These are phyloP conservation scores for Zoanthus solanderi DNA, from an alignment of 92 coral and sea anemone genomes.

Conservation along the genomic window DNA sequence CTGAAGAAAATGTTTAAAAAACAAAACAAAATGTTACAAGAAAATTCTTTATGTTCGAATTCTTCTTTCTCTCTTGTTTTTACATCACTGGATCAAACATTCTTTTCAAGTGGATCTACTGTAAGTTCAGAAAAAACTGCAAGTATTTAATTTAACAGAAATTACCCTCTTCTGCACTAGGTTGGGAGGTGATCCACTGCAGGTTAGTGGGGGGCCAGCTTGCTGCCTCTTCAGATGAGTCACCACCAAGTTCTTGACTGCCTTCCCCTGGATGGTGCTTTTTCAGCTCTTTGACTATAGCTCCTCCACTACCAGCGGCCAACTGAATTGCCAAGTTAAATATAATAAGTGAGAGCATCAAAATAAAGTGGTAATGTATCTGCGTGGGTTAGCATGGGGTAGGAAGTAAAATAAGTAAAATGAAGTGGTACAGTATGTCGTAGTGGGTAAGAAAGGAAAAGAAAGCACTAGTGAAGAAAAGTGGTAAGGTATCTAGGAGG, in stretches of 20 bases:
- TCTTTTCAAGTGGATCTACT: neutral
- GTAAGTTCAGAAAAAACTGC: neutral
- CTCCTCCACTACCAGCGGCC: conserved; percentile 3
- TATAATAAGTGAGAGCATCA: too few species aligned
- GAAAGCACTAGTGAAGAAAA: too few species aligned
- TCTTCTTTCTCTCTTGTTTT: neutral
- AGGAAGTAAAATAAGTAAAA: too few species aligned
- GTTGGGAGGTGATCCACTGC: conserved; percentile 29
- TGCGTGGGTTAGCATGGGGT: too few species aligned
- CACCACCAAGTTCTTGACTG: conserved; percentile 31
- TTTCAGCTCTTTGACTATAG: neutral
- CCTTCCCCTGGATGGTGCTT: conserved; percentile 24
- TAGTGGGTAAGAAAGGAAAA: too few species aligned
- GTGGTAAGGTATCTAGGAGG: too few species aligned
- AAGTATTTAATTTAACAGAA: neutral
- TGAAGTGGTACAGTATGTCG: too few species aligned
- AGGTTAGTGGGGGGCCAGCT: neutral
- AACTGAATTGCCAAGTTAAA: too few species aligned
- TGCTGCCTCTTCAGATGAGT: neutral
- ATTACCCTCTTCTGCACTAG: conserved; percentile 35
- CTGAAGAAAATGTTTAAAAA: too few species aligned
- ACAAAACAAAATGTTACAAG: too few species aligned
- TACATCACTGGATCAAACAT: neutral
- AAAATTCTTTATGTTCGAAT: too few species aligned
- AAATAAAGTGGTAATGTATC: too few species aligned